Base-by-base conservation (phyloP, 2,888 invertebrate genomes). In the Megastigmus dorsalis region DNA sequence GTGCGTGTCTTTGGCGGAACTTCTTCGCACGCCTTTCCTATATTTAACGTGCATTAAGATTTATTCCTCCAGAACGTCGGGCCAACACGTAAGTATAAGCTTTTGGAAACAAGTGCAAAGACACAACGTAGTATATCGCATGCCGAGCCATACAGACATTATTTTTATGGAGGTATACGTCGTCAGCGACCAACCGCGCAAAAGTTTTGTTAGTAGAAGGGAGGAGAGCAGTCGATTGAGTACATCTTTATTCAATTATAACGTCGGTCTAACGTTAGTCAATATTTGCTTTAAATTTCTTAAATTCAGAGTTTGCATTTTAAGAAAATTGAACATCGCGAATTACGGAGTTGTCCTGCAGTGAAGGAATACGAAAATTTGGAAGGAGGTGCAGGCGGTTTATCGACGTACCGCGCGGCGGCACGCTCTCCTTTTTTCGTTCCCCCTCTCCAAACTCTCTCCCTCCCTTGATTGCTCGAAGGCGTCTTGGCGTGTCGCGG, bases 41-140 rank as follows among this genome's bases (percentile, higher is more conserved):
- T n/a, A n/a, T 15, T 13, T 43, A 33, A 28, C 45, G 54, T 71
- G 23, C 70, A 76, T n/a, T 71, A 71, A 38, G 43, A 72, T 70
- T 74, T 13, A 66, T 66, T 68, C 57, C 68, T 36, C 43, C 74
- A 73, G 68, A 30, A 76, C 62, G 66, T 77, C 75, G 68, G 74
- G 66, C 59, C 75, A 65, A 62, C 67, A 55, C 75, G 80, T 80
- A 66, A 80, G 80, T 78, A 78, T 68, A 6, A 18, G 5, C 18
- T 48, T 45, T 45, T 13, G 23, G 0, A 50, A 18, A 20, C 15
- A 6, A 41, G 28, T 30, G 20, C 20, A 2, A 4, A 15, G 18
- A n/a, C n/a, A n/a, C n/a, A n/a, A n/a, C n/a, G n/a, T n/a, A n/a
- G n/a, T n/a, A n/a, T n/a, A n/a, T 18, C 15, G 18, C 10, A 52